Evolutionary conservation across 2,888 invertebrate species (phyloP).

Genomic region (Osedax frankpressi): DNA sequence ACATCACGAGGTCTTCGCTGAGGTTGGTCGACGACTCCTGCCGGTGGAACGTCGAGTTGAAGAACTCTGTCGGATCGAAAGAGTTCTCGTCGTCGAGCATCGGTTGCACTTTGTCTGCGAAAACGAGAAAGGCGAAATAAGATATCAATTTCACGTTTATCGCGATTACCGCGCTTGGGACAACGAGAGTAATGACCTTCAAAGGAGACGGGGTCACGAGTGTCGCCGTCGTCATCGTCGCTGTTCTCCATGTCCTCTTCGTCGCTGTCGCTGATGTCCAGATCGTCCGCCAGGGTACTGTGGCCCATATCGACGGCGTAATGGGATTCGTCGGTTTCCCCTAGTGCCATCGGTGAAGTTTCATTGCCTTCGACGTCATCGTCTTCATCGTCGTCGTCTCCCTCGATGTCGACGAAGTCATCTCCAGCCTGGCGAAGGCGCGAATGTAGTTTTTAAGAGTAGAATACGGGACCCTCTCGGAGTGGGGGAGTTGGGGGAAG

Average conservation of each 20-base stretch:
- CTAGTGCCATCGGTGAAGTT: neutral
- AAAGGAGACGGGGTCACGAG: too few relatives aligned
- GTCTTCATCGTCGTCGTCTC: slow-evolving; percentile 34
- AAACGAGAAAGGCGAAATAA: too few relatives aligned
- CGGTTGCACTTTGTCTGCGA: neutral
- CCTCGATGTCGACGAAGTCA: slow-evolving; percentile 46
- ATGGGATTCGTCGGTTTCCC: neutral
- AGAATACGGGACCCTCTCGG: too few relatives aligned
- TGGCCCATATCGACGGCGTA: too few relatives aligned
- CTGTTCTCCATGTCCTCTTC: slow-evolving; percentile 14
- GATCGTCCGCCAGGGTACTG: slow-evolving; percentile 24
- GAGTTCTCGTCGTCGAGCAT: slow-evolving; percentile 20
- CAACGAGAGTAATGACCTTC: too few relatives aligned
- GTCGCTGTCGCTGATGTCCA: neutral
- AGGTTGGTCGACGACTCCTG: slow-evolving; percentile 13
- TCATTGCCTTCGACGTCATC: neutral
- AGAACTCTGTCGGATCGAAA: slow-evolving; percentile 27
- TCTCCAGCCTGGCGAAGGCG: too few relatives aligned
- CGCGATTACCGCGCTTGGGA: too few relatives aligned
- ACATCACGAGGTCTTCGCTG: slow-evolving; percentile 25
- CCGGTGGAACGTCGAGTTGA: slow-evolving; percentile 11
- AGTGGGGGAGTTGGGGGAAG: too few relatives aligned
- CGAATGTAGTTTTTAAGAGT: too few relatives aligned
- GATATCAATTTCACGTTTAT: too few relatives aligned
- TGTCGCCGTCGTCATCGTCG: slow-evolving; percentile 13